Evolutionary conservation across 2,888 invertebrate species (phyloP).

Genomic region (Dysmachus trigonus): DNA sequence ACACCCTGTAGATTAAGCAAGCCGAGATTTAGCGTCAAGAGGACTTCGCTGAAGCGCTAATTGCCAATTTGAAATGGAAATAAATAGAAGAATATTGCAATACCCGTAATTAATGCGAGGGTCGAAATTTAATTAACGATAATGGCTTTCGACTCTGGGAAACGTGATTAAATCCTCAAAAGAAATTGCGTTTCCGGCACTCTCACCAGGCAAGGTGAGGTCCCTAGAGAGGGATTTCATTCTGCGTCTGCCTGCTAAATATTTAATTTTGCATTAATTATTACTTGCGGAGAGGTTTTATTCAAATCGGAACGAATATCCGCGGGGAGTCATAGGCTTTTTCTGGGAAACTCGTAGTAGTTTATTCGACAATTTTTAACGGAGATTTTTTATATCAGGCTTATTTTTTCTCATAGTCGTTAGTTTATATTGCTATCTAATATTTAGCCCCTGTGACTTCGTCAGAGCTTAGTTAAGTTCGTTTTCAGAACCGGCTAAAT

Average conservation of each 20-base stretch:
- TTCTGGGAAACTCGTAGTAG: not conserved
- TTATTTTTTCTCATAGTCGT: no score
- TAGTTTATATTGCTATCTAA: no score
- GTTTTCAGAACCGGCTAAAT: no score
- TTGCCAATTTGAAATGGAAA: slow-evolving; percentile 41
- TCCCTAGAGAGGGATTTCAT: not conserved
- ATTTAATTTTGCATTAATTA: slow-evolving; percentile 30
- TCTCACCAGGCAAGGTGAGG: not conserved
- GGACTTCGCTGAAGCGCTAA: slow-evolving; percentile 23
- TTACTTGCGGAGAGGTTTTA: slow-evolving; percentile 2
- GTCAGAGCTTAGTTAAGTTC: no score
- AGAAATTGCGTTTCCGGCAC: slow-evolving; percentile 15
- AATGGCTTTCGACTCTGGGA: slow-evolving; percentile 36
- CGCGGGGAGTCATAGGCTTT: not conserved
- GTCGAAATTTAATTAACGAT: slow-evolving; percentile 40
- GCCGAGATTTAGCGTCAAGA: slow-evolving; percentile 10
- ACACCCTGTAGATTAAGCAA: not conserved
- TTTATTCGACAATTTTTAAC: not conserved
- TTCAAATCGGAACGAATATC: not conserved
- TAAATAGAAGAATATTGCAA: slow-evolving; percentile 41
- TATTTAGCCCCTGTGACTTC: no score
- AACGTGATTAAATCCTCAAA: slow-evolving; percentile 41
- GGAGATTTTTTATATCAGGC: not conserved
- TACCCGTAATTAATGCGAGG: slow-evolving; percentile 34
- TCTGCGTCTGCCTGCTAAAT: slow-evolving; percentile 4